Base-by-base conservation (phyloP, 1,140 invertebrate genomes). In the Whitmania pigra region DNA sequence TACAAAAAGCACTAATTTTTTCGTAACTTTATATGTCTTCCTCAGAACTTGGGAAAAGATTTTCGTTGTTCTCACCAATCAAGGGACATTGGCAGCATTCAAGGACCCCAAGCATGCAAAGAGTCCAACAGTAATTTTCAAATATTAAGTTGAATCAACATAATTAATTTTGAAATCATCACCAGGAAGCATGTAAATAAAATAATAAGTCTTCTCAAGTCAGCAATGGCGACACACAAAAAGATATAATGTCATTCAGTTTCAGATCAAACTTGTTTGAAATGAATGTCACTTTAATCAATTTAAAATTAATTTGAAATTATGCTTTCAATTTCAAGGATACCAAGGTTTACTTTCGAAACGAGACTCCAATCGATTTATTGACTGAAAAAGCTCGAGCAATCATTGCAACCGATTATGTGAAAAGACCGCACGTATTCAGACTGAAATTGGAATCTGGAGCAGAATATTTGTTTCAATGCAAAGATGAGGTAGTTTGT, bases 371-470 rank as follows among this genome's bases (percentile, higher is more conserved):
- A 60, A 86, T 97, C 71, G 88, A 92, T 79, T 84, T 99, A 71
- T 86, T 87, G 79, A 90, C 89, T 67, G 60, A 27, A 15, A 72
- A 22, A 22, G 91, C 91, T 70, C 85, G 85, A 60, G 89, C 90
- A 72, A 88, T 89, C 75, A 87, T 95, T 73, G 93, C 94, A 72
- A 87, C 87, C 76, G 94, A 99, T 85, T 98, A 99, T 83, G 93
- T 90, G 74, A 99, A 99, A 87, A 94, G 94, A 86, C 96, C 95
- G 85, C 89, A 97, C 83, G 95, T 99, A 76, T 94, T 98, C 86
- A 88, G 93, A 82, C 86, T 97, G 74, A 94, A 92, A 81, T 85
- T 94, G 81, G 27, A 27, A 75, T 89, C 87, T 82, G 96, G 95
- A 76, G 93, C 89, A 69, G 93, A 97, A 85, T 98, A 93, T 86